Conservation (phyloP, 2,797 vertebrate species). For the Myotis planiceps region DNA sequence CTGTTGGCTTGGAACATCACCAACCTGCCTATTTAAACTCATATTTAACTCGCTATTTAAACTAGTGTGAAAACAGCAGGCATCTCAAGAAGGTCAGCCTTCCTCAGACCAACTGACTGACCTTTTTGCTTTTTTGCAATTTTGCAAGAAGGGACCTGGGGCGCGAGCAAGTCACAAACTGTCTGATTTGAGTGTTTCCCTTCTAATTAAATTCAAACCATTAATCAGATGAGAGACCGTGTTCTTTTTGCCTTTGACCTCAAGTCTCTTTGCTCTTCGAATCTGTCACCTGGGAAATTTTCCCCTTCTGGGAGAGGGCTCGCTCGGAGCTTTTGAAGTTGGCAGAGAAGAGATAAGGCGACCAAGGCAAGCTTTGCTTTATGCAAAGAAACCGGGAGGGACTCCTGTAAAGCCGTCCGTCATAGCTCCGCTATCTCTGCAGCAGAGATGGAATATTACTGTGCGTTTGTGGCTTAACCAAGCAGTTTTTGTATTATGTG, state of each 20-base stretch:
- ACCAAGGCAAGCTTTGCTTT: neutral
- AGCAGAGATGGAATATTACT: rapidly evolving
- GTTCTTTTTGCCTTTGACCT: constrained; percentile 62
- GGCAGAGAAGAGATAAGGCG: neutral
- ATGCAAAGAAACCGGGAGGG: neutral
- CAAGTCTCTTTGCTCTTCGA: neutral
- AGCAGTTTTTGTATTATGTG: neutral
- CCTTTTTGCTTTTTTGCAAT: neutral
- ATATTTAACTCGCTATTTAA: neutral
- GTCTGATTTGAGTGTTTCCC: neutral
- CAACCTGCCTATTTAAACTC: neutral
- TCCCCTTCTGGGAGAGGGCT: neutral
- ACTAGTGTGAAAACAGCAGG: neutral
- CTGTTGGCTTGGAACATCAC: neutral
- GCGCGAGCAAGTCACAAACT: neutral
- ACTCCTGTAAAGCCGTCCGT: rapidly evolving
- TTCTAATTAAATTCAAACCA: constrained; percentile 50
- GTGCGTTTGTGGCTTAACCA: no score
- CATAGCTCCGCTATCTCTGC: rapidly evolving
- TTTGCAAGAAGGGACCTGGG: neutral
- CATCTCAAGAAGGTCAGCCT: neutral
- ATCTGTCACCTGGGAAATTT: neutral
- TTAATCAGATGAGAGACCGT: constrained; percentile 44
- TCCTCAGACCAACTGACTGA: neutral
- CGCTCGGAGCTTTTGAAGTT: neutral